Evolutionary conservation across 2,888 invertebrate genomes (phyloP).

Genomic region (Ptilodon capucinus): DNA sequence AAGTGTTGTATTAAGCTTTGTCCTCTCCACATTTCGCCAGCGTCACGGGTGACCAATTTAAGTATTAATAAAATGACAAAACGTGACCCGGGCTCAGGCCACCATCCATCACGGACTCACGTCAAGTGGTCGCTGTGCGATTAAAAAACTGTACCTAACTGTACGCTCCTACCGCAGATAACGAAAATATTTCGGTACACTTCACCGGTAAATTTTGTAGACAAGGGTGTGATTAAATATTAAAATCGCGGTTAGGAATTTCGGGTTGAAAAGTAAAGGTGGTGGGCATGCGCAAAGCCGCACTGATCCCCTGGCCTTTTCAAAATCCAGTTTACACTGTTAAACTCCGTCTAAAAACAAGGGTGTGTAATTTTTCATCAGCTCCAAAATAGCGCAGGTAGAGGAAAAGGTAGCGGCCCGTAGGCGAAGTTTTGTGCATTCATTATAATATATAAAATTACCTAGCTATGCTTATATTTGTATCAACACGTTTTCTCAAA

Average conservation of each 20-base stretch:
- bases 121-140: constrained; percentile 76
- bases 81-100: constrained; percentile 67
- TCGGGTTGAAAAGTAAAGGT: constrained; percentile 73
- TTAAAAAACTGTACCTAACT: constrained; percentile 75
- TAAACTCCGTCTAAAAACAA: constrained; percentile 67
- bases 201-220: constrained; percentile 77
- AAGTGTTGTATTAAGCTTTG: constrained; percentile 47
- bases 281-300: constrained; percentile 60
- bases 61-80: constrained; percentile 83
- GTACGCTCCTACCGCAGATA: constrained; percentile 50
- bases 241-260: constrained; percentile 80
- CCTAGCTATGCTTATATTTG: constrained; percentile 13
- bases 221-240: constrained; percentile 82
- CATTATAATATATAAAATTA: constrained; percentile 46
- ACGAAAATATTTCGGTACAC: constrained; percentile 70
- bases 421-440: constrained; percentile 32
- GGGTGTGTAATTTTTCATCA: constrained; percentile 67
- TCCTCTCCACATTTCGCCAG: constrained; percentile 57
- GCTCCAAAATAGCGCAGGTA: constrained; percentile 45
- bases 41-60: constrained; percentile 79
- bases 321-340: constrained; percentile 63
- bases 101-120: constrained; percentile 75
- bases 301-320: constrained; percentile 54
- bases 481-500: not conserved
- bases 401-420: constrained; percentile 32